These are phyloP conservation scores for Aphaenogaster rudis DNA, from an alignment of 1,140 invertebrate species.

Conservation along the genomic window DNA sequence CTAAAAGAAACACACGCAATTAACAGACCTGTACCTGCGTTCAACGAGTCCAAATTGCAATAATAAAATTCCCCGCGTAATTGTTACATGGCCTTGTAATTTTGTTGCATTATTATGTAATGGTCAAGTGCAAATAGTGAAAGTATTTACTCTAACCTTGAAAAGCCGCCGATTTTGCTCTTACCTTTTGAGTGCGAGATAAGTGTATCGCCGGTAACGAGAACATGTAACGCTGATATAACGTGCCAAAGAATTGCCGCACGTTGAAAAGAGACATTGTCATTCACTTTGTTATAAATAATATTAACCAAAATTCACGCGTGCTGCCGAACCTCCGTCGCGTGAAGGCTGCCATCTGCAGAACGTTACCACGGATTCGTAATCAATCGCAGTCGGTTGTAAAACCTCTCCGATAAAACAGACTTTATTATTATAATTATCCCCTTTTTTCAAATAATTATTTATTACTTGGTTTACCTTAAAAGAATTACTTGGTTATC, in stretches of 20 bases:
- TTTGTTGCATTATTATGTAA: conserved; percentile 77
- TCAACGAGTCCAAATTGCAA: background rate
- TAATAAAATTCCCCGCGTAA: conserved; percentile 17
- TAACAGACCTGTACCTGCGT: background rate
- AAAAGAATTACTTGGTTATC: no score
- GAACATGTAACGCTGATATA: conserved; percentile 78
- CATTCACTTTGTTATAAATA: conserved; percentile 66
- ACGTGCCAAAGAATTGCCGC: conserved; percentile 78
- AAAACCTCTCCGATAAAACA: background rate
- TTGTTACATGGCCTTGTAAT: background rate
- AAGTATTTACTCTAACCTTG: conserved; percentile 75
- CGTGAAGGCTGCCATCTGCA: background rate
- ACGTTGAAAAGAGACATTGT: conserved; percentile 80
- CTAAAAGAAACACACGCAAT: conserved; percentile 72
- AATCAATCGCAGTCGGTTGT: background rate
- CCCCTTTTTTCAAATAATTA: no score
- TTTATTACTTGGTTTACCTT: no score
- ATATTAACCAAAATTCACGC: conserved; percentile 48
- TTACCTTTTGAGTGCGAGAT: conserved; percentile 79
- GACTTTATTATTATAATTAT: background rate
- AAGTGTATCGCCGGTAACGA: conserved; percentile 81
- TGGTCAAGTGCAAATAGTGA: conserved; percentile 61
- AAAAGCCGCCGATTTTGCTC: conserved; percentile 54
- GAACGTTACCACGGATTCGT: background rate
- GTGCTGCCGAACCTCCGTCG: background rate